A percentile compares a stretch with the other conserved stretches of the same genome.
Evolutionary conservation across 53 echinoderm and acorn worm species (phyloP).

Genomic region (Luidia sarsii): DNA sequence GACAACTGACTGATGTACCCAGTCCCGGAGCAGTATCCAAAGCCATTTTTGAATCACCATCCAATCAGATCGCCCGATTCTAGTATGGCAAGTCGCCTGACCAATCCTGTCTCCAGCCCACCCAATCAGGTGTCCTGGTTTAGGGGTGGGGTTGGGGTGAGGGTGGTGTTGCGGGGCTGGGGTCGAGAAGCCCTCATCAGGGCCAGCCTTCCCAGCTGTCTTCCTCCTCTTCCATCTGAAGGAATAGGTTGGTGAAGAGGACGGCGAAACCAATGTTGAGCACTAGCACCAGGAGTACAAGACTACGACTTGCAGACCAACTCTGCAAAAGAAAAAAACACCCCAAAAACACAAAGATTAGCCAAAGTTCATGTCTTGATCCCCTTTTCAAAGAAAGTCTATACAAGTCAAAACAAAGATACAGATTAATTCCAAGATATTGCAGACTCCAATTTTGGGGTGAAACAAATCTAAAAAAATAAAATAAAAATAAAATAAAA

Average conservation of each 20-base stretch:
- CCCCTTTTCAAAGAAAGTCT: no score
- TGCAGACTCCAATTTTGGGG: no score
- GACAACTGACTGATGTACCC: background rate
- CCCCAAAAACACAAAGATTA: no score
- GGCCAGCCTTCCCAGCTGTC: slow-evolving; percentile 89
- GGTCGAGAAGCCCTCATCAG: slow-evolving; percentile 35
- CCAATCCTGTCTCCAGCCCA: slow-evolving; percentile 10
- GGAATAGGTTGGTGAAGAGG: slow-evolving; percentile 97
- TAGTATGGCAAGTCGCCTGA: background rate
- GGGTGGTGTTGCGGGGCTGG: background rate
- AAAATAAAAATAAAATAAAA: no score
- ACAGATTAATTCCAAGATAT: no score
- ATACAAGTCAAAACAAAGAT: no score
- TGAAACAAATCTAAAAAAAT: no score
- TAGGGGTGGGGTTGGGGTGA: slow-evolving; percentile 2
- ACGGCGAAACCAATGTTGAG: slow-evolving; percentile 94
- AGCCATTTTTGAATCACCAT: background rate
- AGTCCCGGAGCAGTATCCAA: slow-evolving; percentile 3
- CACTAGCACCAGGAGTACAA: slow-evolving; percentile 90
- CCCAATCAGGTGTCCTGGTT: background rate
- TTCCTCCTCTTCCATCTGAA: slow-evolving; percentile 94
- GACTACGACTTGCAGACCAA: slow-evolving; percentile 95
- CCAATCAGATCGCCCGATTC: background rate
- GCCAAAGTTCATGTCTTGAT: no score
- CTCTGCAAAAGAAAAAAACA: no score